Conservation (phyloP, 2,113 vertebrate genomes). For the Melanostigma gelatinosum region DNA sequence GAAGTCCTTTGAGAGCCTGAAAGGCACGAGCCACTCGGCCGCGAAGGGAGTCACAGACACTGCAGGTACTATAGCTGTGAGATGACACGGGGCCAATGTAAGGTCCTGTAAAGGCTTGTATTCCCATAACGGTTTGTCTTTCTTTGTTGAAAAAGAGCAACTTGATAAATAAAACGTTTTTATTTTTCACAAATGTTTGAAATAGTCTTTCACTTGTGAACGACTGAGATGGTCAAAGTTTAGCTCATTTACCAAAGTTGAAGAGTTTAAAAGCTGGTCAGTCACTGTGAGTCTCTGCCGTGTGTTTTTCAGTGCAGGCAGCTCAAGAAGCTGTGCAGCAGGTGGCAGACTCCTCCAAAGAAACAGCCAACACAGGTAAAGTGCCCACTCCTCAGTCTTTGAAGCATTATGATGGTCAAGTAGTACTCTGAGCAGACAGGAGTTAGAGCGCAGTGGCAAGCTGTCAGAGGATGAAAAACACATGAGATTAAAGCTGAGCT, state of each 20-base stretch:
- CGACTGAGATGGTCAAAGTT: background rate
- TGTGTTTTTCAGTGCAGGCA: conserved; percentile 78
- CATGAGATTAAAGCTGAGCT: background rate
- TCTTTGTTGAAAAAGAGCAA: background rate
- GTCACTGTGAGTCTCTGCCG: conserved; percentile 11
- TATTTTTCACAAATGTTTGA: background rate
- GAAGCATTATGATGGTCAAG: background rate
- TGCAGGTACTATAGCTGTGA: conserved; percentile 65
- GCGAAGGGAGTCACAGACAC: conserved; percentile 75
- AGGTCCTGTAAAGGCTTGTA: background rate
- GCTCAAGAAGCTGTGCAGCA: conserved; percentile 83
- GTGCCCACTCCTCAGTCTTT: background rate
- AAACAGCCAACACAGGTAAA: conserved; percentile 78
- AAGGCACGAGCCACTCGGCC: conserved; percentile 72
- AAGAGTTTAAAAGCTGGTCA: background rate
- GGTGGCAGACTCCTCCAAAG: conserved; percentile 85
- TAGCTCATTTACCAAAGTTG: background rate
- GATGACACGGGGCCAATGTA: background rate
- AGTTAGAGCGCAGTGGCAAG: background rate
- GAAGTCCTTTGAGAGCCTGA: conserved; percentile 81
- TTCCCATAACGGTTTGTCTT: background rate
- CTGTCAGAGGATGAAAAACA: background rate
- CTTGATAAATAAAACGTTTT: background rate
- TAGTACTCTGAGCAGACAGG: background rate
- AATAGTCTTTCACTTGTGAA: background rate